Conservation (phyloP, 2,888 invertebrate species). For the Phaedon cochleariae region DNA sequence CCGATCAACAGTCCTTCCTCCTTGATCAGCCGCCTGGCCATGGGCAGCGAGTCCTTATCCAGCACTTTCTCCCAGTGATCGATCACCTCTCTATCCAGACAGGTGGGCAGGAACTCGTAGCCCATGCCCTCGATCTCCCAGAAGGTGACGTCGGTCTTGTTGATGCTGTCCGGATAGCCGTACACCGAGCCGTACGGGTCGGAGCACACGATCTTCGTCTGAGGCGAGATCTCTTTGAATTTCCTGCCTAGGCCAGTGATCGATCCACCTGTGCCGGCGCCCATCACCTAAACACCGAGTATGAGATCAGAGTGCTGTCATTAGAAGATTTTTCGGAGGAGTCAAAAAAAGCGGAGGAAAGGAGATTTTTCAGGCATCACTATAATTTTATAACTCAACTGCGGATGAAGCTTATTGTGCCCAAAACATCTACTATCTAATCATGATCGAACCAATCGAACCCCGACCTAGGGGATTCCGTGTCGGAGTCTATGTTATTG, state of each 20-base stretch:
- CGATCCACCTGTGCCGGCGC: constrained; percentile 97
- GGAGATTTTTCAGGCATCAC: no score
- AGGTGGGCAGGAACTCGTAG: constrained; percentile 95
- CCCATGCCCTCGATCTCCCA: constrained; percentile 94
- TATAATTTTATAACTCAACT: no score
- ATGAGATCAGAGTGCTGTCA: no score
- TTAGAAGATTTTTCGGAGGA: no score
- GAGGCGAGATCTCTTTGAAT: constrained; percentile 86
- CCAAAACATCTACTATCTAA: no score
- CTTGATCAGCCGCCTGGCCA: constrained; percentile 86
- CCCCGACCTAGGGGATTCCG: no score
- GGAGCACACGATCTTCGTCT: constrained; percentile 82
- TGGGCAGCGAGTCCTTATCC: constrained; percentile 83
- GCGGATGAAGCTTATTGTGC: no score
- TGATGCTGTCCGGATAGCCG: constrained; percentile 81
- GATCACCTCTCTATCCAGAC: constrained; percentile 80
- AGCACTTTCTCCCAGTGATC: constrained; percentile 89
- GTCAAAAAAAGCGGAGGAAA: no score
- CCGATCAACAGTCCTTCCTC: constrained; percentile 95
- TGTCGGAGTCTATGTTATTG: no score
- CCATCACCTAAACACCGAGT: constrained; percentile 62
- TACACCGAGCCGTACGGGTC: constrained; percentile 95
- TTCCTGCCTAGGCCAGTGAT: constrained; percentile 92
- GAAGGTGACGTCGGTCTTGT: constrained; percentile 73
- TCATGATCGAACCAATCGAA: no score